A percentile compares a stretch with the other conserved stretches of the same genome.
Evolutionary conservation across 2,888 invertebrate species (phyloP).

Genomic region (Caenorhabditis imperialis): DNA sequence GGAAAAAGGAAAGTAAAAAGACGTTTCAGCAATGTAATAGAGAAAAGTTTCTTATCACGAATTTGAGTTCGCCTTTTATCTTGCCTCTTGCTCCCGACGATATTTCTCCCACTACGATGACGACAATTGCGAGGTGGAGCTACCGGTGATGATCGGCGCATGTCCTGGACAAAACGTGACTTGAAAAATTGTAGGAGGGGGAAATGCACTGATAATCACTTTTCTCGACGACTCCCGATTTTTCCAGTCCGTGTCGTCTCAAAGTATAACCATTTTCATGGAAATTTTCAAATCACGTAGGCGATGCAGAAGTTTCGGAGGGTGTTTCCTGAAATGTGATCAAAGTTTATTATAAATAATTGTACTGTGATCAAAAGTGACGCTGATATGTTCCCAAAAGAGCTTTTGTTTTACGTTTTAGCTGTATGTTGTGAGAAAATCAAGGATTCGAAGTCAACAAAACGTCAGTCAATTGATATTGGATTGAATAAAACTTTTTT

Average conservation of each 20-base stretch:
- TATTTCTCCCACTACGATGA: slow-evolving; percentile 29
- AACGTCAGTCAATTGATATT: too few species aligned
- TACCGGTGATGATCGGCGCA: slow-evolving; percentile 45
- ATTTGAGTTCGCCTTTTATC: slow-evolving; percentile 32
- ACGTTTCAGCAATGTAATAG: slow-evolving; percentile 1
- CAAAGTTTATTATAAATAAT: too few species aligned
- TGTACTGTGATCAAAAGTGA: too few species aligned
- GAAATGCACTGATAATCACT: slow-evolving; percentile 27
- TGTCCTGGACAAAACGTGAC: slow-evolving; percentile 54
- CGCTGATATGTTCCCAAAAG: too few species aligned
- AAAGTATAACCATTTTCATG: slow-evolving; percentile 39
- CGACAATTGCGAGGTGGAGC: slow-evolving; percentile 33
- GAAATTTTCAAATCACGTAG: slow-evolving; percentile 11
- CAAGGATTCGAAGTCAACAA: too few species aligned
- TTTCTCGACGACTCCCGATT: neutral
- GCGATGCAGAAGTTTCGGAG: too few species aligned
- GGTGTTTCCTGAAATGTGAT: too few species aligned
- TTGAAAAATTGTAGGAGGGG: too few species aligned
- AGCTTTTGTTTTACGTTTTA: too few species aligned
- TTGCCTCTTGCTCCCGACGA: slow-evolving; percentile 23
- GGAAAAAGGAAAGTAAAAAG: neutral
- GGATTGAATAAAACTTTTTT: too few species aligned
- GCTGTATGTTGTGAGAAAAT: too few species aligned
- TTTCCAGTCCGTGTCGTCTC: slow-evolving; percentile 17
- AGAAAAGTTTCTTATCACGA: slow-evolving; percentile 29